Conservation (phyloP, 2,888 invertebrate species). For the Ennomos fuscantarius region DNA sequence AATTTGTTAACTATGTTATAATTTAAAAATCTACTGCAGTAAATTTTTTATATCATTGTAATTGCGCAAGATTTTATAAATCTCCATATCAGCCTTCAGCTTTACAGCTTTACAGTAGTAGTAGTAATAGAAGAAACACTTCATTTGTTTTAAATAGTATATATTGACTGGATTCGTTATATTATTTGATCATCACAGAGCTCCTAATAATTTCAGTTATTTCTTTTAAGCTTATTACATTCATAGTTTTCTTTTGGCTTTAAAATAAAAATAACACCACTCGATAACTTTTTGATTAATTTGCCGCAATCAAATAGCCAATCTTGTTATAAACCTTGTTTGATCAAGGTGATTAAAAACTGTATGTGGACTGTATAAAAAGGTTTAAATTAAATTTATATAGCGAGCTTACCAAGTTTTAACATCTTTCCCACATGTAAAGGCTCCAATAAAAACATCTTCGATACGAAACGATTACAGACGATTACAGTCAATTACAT, state of each 20-base stretch:
- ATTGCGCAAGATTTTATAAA: constrained; percentile 32
- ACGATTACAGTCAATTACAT: constrained; percentile 69
- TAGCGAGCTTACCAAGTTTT: constrained; percentile 37
- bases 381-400: constrained; percentile 26
- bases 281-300: constrained; percentile 21
- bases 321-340: constrained; percentile 12
- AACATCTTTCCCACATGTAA: constrained; percentile 58
- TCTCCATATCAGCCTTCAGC: constrained; percentile 30
- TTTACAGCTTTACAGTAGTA: constrained; percentile 42
- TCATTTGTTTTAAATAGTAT: constrained; percentile 26
- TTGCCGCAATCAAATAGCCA: constrained; percentile 17
- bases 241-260: background rate
- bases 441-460: constrained; percentile 57
- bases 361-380: constrained; percentile 16
- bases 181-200: constrained; percentile 29
- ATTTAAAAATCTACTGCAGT: background rate
- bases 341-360: constrained; percentile 8
- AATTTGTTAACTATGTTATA: constrained; percentile 46
- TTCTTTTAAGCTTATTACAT: constrained; percentile 12
- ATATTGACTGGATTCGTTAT: constrained; percentile 26
- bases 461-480: constrained; percentile 59
- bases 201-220: constrained; percentile 17
- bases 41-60: constrained; percentile 27
- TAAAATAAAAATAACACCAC: constrained; percentile 11
- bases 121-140: constrained; percentile 41